Percentiles rank a stretch among this genome's conserved stretches.
Conservation (phyloP, 1,140 invertebrate species). For the Pentalonia nigronervosa region DNA sequence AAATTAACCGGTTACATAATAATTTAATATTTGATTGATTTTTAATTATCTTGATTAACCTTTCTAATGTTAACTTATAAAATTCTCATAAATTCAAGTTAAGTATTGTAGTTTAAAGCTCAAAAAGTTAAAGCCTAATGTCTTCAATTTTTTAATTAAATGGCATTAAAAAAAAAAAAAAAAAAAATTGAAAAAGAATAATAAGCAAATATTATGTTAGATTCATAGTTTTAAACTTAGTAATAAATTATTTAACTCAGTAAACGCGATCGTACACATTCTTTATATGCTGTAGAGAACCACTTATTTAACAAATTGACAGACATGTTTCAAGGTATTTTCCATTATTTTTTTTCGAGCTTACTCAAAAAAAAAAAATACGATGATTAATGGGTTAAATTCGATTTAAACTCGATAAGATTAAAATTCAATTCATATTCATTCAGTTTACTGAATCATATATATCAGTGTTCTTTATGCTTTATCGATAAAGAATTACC, state of each 20-base stretch:
- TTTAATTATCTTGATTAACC: neutral
- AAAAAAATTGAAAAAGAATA: neutral
- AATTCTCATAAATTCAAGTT: neutral
- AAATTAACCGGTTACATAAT: neutral
- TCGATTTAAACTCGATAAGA: conserved; percentile 7
- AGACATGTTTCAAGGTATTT: conserved; percentile 7
- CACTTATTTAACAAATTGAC: conserved; percentile 11
- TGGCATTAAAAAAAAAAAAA: neutral
- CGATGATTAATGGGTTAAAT: conserved; percentile 12
- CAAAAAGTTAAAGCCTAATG: neutral
- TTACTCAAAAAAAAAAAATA: neutral
- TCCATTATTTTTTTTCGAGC: neutral
- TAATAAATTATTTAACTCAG: neutral
- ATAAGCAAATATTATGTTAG: neutral
- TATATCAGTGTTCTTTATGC: neutral
- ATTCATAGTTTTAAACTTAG: neutral
- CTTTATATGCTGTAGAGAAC: neutral
- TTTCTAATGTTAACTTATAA: neutral
- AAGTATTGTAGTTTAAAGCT: neutral
- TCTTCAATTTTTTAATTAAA: neutral
- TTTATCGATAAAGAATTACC: neutral
- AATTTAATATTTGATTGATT: neutral
- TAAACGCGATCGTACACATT: neutral
- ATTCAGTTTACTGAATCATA: neutral
- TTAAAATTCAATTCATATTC: conserved; percentile 1